A percentile compares a stretch with the other conserved stretches of the same genome.
Conservation (phyloP, 2,113 vertebrate genomes). For the Murina feae region DNA sequence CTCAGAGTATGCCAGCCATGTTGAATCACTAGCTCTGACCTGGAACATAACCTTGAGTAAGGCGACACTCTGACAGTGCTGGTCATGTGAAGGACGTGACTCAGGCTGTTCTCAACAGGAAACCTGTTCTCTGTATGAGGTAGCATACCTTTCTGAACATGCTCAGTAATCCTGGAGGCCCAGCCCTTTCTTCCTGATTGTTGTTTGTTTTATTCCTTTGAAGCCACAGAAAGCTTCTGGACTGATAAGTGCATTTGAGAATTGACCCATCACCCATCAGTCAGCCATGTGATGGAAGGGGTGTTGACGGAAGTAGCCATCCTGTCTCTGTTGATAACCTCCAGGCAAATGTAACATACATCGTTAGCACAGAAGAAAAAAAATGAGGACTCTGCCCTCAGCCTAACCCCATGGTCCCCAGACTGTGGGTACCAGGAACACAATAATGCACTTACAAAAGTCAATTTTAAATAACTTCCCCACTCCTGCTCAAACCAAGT, state of each 20-base stretch:
- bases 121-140: neutral
- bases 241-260: neutral
- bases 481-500: too few relatives aligned
- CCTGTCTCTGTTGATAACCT: neutral
- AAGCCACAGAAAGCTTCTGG: neutral
- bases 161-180: neutral
- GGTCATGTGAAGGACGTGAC: neutral
- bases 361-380: neutral
- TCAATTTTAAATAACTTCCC: neutral
- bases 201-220: neutral
- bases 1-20: neutral
- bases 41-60: neutral
- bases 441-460: neutral
- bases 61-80: neutral
- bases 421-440: neutral
- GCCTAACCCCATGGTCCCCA: neutral
- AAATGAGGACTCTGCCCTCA: neutral
- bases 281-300: neutral
- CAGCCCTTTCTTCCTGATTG: neutral
- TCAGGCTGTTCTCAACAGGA: neutral
- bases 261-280: accelerated
- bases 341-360: accelerated
- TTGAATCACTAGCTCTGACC: neutral
- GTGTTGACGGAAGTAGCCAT: too few relatives aligned
- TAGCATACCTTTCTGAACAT: neutral